Percentiles rank a stretch among this genome's conserved stretches.
Evolutionary conservation across 2,113 vertebrate genomes (phyloP).

Genomic region (Oncorhynchus gorbuscha): DNA sequence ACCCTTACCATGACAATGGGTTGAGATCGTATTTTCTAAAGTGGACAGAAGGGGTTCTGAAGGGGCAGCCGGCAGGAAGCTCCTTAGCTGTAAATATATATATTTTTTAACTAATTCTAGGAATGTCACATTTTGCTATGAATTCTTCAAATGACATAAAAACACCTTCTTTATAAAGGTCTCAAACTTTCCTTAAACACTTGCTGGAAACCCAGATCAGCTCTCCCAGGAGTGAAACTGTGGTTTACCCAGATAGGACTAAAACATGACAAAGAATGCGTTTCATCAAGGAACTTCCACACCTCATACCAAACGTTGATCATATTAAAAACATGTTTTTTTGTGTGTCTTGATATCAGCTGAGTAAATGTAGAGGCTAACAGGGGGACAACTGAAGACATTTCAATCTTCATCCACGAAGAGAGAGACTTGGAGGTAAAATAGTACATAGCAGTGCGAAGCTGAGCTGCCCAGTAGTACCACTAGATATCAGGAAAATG

Average conservation of each 20-base stretch:
- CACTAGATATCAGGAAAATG: constrained; percentile 5
- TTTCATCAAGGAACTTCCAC: background rate
- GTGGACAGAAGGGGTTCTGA: too few relatives aligned
- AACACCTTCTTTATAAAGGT: too few relatives aligned
- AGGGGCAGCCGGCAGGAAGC: too few relatives aligned
- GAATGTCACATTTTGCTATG: too few relatives aligned
- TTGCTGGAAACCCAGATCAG: too few relatives aligned
- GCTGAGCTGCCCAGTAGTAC: constrained; percentile 18
- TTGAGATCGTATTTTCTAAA: too few relatives aligned
- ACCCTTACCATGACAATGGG: too few relatives aligned
- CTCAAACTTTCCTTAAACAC: too few relatives aligned
- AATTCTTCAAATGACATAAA: too few relatives aligned
- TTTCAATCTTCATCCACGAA: constrained; percentile 13
- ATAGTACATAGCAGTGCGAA: constrained; percentile 4
- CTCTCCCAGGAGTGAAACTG: too few relatives aligned
- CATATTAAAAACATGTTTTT: background rate
- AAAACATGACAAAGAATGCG: background rate
- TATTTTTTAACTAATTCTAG: too few relatives aligned
- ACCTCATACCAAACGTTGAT: constrained; percentile 2
- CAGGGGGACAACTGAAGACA: background rate
- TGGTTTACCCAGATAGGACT: background rate
- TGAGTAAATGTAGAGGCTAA: background rate
- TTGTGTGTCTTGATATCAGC: background rate
- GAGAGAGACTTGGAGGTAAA: background rate
- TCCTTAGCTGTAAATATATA: too few relatives aligned